These are phyloP conservation scores for Syrmaticus mikado DNA, from an alignment of 2,113 vertebrate species.

Conservation along the genomic window DNA sequence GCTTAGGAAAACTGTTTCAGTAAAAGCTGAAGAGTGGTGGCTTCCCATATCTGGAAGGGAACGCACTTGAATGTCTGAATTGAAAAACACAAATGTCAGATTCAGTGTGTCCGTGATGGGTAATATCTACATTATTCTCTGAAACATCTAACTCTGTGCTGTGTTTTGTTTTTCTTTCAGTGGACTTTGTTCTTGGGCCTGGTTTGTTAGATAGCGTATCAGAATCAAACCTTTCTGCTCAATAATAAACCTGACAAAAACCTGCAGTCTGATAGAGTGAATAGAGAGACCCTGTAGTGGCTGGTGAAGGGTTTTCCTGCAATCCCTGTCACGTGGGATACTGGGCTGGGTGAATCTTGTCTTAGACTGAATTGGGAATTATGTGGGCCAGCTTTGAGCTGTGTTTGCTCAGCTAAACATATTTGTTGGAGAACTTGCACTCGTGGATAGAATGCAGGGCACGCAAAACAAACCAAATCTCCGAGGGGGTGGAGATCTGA, in stretches of 20 bases:
- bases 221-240: neutral
- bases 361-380: neutral
- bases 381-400: neutral
- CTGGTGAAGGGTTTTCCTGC: neutral
- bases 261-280: neutral
- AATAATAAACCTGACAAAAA: neutral
- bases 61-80: neutral
- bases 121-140: neutral
- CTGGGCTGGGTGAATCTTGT: neutral
- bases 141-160: neutral
- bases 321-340: neutral
- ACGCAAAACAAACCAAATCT: neutral
- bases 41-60: neutral
- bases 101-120: neutral
- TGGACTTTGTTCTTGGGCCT: neutral
- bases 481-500: neutral
- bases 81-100: neutral
- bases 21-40: neutral
- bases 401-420: neutral
- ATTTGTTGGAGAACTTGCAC: neutral
- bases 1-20: neutral
- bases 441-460: rapidly evolving
- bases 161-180: neutral
- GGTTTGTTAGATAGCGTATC: neutral
- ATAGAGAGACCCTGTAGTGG: neutral